Evolutionary conservation across 1,140 invertebrate genomes (phyloP).

Genomic region (Sesamia nonagrioides): DNA sequence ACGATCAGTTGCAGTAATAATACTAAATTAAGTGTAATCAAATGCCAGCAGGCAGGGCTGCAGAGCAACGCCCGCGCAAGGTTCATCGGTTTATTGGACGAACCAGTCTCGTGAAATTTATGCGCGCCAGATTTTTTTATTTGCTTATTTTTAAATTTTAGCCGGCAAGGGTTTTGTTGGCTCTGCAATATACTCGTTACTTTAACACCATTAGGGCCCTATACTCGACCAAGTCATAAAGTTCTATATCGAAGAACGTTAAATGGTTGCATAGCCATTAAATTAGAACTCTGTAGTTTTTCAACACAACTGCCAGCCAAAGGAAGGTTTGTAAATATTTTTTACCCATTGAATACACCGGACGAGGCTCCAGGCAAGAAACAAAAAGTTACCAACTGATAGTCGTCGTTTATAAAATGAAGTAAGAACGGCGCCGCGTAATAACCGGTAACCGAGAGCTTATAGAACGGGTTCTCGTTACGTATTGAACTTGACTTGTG

Average conservation of each 20-base stretch:
- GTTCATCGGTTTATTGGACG: conserved; percentile 51
- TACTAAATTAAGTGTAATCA: conserved; percentile 59
- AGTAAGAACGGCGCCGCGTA: conserved; percentile 67
- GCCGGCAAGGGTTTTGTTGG: conserved; percentile 34
- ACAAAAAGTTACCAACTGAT: conserved; percentile 57
- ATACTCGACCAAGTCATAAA: no score
- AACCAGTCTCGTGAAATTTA: conserved; percentile 67
- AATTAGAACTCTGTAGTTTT: not conserved
- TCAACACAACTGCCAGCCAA: not conserved
- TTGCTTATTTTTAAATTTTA: conserved; percentile 18
- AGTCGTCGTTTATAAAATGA: conserved; percentile 55
- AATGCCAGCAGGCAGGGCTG: conserved; percentile 53
- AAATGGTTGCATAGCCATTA: not conserved
- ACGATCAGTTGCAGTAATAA: conserved; percentile 45
- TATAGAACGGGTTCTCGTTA: conserved; percentile 71
- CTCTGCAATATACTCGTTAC: not conserved
- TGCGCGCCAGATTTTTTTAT: conserved; percentile 48
- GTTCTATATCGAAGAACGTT: no score
- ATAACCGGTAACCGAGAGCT: conserved; percentile 68
- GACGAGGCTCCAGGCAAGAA: not conserved
- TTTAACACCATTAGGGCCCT: no score
- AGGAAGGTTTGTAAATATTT: not conserved
- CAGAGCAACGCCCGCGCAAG: conserved; percentile 59
- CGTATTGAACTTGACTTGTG: conserved; percentile 68
- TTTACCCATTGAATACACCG: not conserved